A percentile compares a stretch with the other conserved stretches of the same genome.
Conservation (phyloP, 2,113 vertebrate genomes). For the Etheostoma cragini region DNA sequence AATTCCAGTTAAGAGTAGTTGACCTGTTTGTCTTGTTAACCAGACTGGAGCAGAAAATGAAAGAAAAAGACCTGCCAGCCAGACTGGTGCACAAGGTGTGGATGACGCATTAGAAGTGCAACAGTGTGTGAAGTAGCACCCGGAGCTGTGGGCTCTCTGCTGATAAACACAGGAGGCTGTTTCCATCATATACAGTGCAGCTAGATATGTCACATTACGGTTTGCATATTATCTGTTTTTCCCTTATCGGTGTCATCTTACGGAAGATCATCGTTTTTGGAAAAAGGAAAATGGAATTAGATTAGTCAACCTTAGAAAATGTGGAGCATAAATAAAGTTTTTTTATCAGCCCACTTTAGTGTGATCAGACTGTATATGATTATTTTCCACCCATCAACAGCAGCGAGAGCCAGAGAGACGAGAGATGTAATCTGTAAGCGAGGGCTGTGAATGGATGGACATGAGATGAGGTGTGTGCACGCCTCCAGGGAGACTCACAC, state of each 20-base stretch:
- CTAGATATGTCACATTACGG: constrained; percentile 5
- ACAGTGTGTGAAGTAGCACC: constrained; percentile 59
- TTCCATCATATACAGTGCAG: constrained; percentile 22
- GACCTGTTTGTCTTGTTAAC: constrained; percentile 65
- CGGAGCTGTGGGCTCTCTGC: constrained; percentile 36
- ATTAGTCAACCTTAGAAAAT: background rate
- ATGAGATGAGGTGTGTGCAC: constrained; percentile 63
- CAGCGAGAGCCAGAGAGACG: constrained; percentile 23
- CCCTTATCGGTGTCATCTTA: background rate
- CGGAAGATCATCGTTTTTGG: background rate
- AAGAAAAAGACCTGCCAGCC: constrained; percentile 39
- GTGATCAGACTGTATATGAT: constrained; percentile 1
- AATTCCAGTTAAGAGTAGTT: constrained; percentile 43
- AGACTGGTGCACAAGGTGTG: constrained; percentile 50
- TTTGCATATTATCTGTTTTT: background rate
- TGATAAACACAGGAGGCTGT: constrained; percentile 46
- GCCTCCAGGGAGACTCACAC: constrained; percentile 57
- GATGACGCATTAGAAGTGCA: constrained; percentile 63
- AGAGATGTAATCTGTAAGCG: constrained; percentile 64
- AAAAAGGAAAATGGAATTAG: constrained; percentile 21
- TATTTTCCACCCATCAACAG: constrained; percentile 34
- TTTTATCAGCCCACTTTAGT: constrained; percentile 3
- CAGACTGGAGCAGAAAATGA: constrained; percentile 52
- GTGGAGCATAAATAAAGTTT: background rate
- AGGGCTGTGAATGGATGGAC: constrained; percentile 64